Base-by-base conservation (phyloP, 2,113 vertebrate genomes). In the Cathartes aura region DNA sequence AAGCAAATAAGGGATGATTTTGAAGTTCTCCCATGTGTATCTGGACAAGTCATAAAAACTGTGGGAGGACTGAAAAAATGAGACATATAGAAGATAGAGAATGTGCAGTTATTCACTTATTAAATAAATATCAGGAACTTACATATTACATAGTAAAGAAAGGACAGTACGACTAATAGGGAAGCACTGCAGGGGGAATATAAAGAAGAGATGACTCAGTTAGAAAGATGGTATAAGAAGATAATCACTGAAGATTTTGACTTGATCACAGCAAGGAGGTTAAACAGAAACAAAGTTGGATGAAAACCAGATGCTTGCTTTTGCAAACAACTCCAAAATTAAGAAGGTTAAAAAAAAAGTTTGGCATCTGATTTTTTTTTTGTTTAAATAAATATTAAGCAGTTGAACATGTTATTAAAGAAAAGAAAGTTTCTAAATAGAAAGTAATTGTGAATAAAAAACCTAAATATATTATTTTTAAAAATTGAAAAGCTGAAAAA, bases 181-280 rank as follows among this genome's bases (percentile, higher is more conserved):
- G 40, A 93, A 84, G 55, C 67, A 58, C 53, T 83, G 66, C 56
- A 83, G 63, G 53, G 56, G 24, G 75, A 95, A 96, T 56, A 81
- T 63, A 24, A 76, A 94, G 55, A 83, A 88, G 87, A 89, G 40
- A 94, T 93, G 80, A 94, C 68, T 96, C 75, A 89, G 58, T 90
- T 72, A 90, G 53, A 60, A 87, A 81, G 64, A 73, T 70, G 45
- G 38, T 84, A 13, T 42, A 83, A 63, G 36, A 90, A 15, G 45
- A 84, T 78, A 90, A 62, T 56, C 42, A 82, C 8, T 88, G 45
- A 85, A 71, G 50, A 87, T 52, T 94, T 78, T 87, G 26, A 81
- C 64, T 84, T 93, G 83, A 93, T 59, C 63, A 91, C 40, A 78
- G 83, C 59, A 87, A 93, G 18, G 26, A 91, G 30, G 68, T 83